Evolutionary conservation across 2,797 vertebrate genomes (phyloP).

Genomic region (Adelosebastes latens): DNA sequence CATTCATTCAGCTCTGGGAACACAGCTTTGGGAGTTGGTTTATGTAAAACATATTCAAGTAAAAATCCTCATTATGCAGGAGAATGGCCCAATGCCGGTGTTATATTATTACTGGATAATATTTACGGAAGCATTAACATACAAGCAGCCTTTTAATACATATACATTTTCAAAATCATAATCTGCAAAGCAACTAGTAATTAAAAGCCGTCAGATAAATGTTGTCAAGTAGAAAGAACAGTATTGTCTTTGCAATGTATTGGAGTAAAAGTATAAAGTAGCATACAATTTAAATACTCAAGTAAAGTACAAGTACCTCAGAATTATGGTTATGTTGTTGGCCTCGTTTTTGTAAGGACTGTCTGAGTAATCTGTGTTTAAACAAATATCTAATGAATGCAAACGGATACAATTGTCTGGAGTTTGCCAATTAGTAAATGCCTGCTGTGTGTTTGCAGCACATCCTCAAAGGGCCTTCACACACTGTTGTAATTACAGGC

Average conservation of each 20-base stretch:
- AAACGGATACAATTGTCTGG: neutral
- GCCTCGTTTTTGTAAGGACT: neutral
- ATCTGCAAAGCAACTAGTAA: neutral
- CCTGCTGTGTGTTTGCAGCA: neutral
- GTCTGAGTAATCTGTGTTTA: neutral
- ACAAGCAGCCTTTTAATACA: neutral
- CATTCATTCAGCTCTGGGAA: neutral
- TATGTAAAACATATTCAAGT: neutral
- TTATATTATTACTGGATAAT: neutral
- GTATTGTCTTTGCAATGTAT: neutral
- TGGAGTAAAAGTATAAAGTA: neutral
- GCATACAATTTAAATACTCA: no score
- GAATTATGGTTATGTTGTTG: neutral
- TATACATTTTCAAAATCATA: neutral
- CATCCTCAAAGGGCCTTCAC: slow-evolving; percentile 1
- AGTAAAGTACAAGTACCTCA: neutral
- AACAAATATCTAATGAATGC: slow-evolving; percentile 1
- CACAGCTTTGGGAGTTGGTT: neutral
- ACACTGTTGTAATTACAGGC: slow-evolving; percentile 28
- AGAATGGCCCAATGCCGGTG: neutral
- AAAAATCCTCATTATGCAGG: neutral
- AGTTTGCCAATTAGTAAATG: slow-evolving; percentile 45
- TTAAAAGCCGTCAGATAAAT: neutral
- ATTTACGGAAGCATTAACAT: neutral
- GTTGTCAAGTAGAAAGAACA: neutral